Evolutionary conservation across 2,888 invertebrate species (phyloP), one percentile per base, ranked within the genome.

Genomic region (Patella ulyssiponensis): DNA sequence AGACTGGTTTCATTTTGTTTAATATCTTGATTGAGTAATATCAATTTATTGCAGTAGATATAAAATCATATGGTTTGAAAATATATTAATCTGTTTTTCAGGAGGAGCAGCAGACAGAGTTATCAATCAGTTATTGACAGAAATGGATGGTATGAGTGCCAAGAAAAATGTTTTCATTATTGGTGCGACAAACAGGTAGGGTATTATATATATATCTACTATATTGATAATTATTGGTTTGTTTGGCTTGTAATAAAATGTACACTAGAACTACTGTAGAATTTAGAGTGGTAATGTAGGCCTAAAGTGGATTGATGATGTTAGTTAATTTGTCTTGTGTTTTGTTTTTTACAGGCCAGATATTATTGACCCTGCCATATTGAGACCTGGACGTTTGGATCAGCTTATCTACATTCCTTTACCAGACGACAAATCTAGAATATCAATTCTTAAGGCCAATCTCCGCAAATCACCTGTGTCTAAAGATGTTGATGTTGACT

Each of bases 101-200:
- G 92, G 99, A 85, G 98, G 98, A 80, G 99, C 99, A 69, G 98
- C 99, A 2, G 99, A 99, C 93, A 94, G 99, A 84, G 99, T 99
- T 80, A 99, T 99, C 92, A 99, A 99, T 93, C 99, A 99, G 94
- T 97, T 99, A 90, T 94, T 99, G 78, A 99, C 99, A 1, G 99
- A 99, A 94, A 99, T 99, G 99, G 99, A 99, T 92, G 99, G 99
- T 89, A 99, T 99, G 99, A 98, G 98, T 58, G 96, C 98, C 53
- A 99, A 99, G 94, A 99, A 99, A 93, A 99, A 99, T 92, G 99
- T 99, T 33, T 99, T 99, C 92, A 99, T 99, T 86, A 99, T 99
- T 92, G 99, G 99, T 91, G 95, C 96, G 84, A 97, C 97, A 81
- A 97, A 97, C 93, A 94, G 96, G 92, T 90, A 75, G 51, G 70